These are phyloP conservation scores for Erebia ligea DNA, from an alignment of 2,888 invertebrate species.

Conservation along the genomic window DNA sequence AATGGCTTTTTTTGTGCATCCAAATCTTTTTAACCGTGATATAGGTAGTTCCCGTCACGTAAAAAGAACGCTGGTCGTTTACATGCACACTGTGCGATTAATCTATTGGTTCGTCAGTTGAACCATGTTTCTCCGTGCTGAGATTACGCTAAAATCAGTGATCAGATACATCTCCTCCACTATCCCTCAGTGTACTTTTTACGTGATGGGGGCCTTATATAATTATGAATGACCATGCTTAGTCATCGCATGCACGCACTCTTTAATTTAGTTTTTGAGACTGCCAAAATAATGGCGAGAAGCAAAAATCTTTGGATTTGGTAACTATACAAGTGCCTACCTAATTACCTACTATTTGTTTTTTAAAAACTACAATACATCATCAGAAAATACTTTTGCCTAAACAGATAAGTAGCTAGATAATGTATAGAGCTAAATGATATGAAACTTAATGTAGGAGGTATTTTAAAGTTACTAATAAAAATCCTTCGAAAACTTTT, in stretches of 20 bases:
- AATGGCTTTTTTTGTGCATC: background rate
- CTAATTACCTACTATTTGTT: background rate
- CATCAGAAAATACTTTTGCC: constrained; percentile 36
- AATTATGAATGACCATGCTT: too few species aligned
- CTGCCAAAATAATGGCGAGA: background rate
- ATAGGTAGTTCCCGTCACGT: too few species aligned
- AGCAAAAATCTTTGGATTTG: background rate
- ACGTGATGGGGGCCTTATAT: too few species aligned
- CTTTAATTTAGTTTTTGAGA: too few species aligned
- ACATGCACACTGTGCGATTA: too few species aligned
- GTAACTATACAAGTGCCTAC: background rate
- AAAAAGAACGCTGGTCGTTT: too few species aligned
- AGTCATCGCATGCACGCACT: too few species aligned
- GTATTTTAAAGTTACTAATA: constrained; percentile 15
- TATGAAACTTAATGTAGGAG: constrained; percentile 12
- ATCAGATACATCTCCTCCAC: too few species aligned
- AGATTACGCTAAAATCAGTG: too few species aligned
- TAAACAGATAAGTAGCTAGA: constrained; percentile 2
- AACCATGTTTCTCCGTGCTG: too few species aligned
- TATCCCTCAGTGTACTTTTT: too few species aligned
- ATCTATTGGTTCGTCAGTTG: too few species aligned
- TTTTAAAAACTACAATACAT: constrained; percentile 23
- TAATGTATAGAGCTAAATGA: constrained; percentile 23
- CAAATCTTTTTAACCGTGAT: background rate
- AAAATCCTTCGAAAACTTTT: constrained; percentile 22